phyloP scores from a whole-genome alignment of 2,888 invertebrate genomes.

The Caenorhabditis doughertyi region DNA sequence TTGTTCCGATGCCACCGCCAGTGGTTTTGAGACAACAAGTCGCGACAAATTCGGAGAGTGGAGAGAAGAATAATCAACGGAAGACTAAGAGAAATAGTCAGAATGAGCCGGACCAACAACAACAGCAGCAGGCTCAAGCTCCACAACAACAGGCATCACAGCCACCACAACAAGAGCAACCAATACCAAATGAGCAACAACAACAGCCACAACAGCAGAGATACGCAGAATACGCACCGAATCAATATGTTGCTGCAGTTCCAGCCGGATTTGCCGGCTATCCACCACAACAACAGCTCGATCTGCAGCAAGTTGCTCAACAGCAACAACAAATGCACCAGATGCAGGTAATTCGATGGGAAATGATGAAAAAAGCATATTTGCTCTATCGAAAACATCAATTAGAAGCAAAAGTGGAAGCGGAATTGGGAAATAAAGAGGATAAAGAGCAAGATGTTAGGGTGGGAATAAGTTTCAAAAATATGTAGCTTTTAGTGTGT shows the following conservation, averaged over 20 bases:
- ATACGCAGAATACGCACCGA: constrained; percentile 24
- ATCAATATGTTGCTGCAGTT: constrained; percentile 1
- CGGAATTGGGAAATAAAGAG: too few species aligned
- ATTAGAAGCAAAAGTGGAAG: neutral
- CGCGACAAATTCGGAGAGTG: neutral
- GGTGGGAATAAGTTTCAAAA: too few species aligned
- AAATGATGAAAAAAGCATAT: neutral
- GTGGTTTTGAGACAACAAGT: constrained; percentile 23
- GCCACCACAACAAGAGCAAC: constrained; percentile 12
- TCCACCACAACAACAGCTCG: constrained; percentile 28
- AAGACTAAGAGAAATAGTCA: constrained; percentile 44
- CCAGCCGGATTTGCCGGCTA: constrained; percentile 10
- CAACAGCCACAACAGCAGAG: constrained; percentile 13
- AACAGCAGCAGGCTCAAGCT: too few species aligned
- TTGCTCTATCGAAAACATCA: neutral
- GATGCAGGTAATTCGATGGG: constrained; percentile 19
- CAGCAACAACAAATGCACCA: constrained; percentile 28
- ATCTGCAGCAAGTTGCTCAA: neutral
- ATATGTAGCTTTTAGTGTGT: neutral
- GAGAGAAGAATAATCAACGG: constrained; percentile 1
- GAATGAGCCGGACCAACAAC: constrained; percentile 11
- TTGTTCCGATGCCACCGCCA: constrained; percentile 37
- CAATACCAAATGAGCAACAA: neutral
- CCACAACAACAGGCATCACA: too few species aligned
- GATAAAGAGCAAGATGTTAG: too few species aligned